Conservation (phyloP, 2,797 vertebrate genomes). For the Spondyliosoma cantharus region DNA sequence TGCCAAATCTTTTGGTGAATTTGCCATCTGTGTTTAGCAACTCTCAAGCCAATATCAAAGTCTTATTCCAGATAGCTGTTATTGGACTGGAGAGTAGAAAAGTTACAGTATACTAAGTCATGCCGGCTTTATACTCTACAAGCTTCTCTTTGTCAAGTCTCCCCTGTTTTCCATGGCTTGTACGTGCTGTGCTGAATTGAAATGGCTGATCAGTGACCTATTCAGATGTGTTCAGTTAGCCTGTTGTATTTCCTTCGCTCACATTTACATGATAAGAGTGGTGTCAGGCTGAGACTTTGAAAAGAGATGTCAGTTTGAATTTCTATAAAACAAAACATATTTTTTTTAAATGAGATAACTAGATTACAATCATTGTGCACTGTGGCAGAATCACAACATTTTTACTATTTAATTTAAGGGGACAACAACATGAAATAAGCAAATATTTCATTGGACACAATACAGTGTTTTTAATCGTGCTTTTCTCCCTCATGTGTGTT, state of each 20-base stretch:
- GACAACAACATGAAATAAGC: background rate
- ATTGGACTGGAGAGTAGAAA: background rate
- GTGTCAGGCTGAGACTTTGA: slow-evolving; percentile 36
- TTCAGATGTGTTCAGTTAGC: slow-evolving; percentile 41
- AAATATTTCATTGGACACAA: background rate
- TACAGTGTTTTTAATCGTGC: background rate
- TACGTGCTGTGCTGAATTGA: slow-evolving; percentile 31
- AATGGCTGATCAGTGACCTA: slow-evolving; percentile 53
- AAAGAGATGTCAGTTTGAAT: slow-evolving; percentile 39
- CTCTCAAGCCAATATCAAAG: slow-evolving; percentile 26
- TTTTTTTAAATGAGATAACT: slow-evolving; percentile 1
- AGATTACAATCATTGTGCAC: background rate
- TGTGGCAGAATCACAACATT: background rate
- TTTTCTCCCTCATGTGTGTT: slow-evolving; percentile 8
- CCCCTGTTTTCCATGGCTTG: slow-evolving; percentile 23
- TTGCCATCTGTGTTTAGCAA: slow-evolving; percentile 63
- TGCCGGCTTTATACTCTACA: slow-evolving; percentile 7
- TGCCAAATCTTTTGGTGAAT: slow-evolving; percentile 42
- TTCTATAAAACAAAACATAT: slow-evolving; percentile 20
- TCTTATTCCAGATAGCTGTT: background rate
- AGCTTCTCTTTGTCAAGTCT: slow-evolving; percentile 22
- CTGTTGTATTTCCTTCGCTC: slow-evolving; percentile 28
- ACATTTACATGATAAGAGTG: slow-evolving; percentile 53
- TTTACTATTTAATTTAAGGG: background rate
- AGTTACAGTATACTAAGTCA: background rate